Evolutionary conservation across 2,888 invertebrate genomes (phyloP), one percentile per base, ranked within the genome.

Genomic region (Ptychoptera contaminata): DNA sequence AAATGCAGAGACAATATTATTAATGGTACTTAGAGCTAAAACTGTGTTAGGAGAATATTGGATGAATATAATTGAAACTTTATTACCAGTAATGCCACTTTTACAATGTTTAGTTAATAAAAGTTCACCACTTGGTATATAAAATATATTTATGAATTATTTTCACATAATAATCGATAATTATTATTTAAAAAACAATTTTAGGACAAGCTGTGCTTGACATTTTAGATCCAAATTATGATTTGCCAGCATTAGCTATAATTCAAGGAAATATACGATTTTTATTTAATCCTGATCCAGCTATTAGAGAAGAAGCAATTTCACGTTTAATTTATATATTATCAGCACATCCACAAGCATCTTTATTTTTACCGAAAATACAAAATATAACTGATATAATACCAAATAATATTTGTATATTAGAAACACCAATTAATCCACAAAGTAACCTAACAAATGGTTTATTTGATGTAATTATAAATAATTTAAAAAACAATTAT

Each of bases 221-320:
- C 32, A 37, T 65, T 2, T 50, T 55, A 2, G 51, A 63, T 50
- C 65, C 65, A 1, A 58, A 61, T 42, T 44, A 43, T 2, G 49
- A 50, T 9, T 11, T 63, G 7, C 55, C 56, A 0, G 44, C 47
- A 10, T 10, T 51, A 1, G 47, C 53, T 8, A 49, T 56, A 8
- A 40, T 65, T 44, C 56, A 58, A 14, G 58, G 60, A 7, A 64
- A 62, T 47, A 40, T 58, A 2, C 50, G 55, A 16, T 61, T 58
- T 44, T 47, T 65, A 39, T 65, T 57, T 40, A 56, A 58, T 46
- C 44, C 55, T 4, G 47, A 57, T 41, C 30, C 31, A 0, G 15
- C 45, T 2, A 30, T 55, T 3, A 59, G 64, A 1, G 46, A 50
- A 3, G 60, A 61, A 43, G 59, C 57, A 0, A 43, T 60, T 1